Evolutionary conservation across 2,888 invertebrate genomes (phyloP), one percentile per base, ranked within the genome.

Genomic region (Cataglyphis rosenhaueri): DNA sequence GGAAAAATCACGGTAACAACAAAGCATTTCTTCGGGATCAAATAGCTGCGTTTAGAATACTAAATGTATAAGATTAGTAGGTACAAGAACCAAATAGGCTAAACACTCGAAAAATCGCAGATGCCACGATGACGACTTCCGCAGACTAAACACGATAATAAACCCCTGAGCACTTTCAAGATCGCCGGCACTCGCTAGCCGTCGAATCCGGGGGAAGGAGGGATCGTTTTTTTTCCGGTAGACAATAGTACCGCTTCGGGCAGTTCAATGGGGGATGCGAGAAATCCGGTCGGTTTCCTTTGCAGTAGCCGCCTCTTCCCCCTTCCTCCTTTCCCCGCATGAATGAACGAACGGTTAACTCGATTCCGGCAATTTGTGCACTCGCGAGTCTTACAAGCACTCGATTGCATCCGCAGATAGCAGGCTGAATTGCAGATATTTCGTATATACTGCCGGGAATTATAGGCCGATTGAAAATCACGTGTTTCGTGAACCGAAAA

Each of bases 331-430:
- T 52, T 81, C n/a, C n/a, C 9, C 66, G 29, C 71, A 62, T 65
- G 82, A 59, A 84, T 76, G 79, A 84, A 57, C 78, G 32, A 70
- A 32, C 64, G 9, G 29, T 71, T 83, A 88, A 88, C 83, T 88
- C 76, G 82, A 88, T 88, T 86, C 81, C 70, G 71, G 52, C 81
- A 83, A 84, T 88, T 86, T 84, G 86, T 32, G 82, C 82, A 73
- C 59, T 84, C 83, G 79, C 82, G 57, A 32, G 65, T 82, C 82
- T 78, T 76, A 61, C 61, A 9, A 68, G 71, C 71, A 57, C 59
- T 10, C 83, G 82, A 84, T 84, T 68, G 82, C 74, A 25, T 68
- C 59, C 21, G 21, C 21, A 35, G 44, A 61, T 61, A 61, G 62
- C 12, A 48, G 35, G 21, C 25, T 8, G 25, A 10, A 52, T 59